Conservation (phyloP, 2,888 invertebrate genomes). For the Mythimna pallens region DNA sequence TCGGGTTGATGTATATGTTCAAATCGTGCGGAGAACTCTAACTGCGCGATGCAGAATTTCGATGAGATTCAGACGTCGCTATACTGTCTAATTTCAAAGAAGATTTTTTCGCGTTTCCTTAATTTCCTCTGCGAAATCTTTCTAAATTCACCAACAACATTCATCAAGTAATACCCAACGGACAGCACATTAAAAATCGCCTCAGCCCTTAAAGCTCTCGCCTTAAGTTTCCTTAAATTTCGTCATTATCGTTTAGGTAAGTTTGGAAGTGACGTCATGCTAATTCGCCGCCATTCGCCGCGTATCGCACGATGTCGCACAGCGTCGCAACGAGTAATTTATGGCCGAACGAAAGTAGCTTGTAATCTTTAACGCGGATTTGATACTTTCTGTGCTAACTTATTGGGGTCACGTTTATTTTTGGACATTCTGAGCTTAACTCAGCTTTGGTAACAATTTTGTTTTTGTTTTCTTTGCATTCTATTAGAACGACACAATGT, state of each 20-base stretch:
- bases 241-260: slow-evolving; percentile 57
- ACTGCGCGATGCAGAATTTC: too few relatives aligned
- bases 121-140: neutral
- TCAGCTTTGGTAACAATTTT: slow-evolving; percentile 14
- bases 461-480: slow-evolving; percentile 11
- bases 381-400: slow-evolving; percentile 56
- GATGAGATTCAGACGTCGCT: neutral
- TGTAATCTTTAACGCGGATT: slow-evolving; percentile 64
- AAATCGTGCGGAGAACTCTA: too few relatives aligned
- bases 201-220: slow-evolving; percentile 16
- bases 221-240: slow-evolving; percentile 45
- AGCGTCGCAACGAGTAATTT: slow-evolving; percentile 40
- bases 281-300: slow-evolving; percentile 52
- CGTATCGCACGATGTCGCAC: slow-evolving; percentile 37
- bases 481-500: too few relatives aligned
- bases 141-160: slow-evolving; percentile 14
- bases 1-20: too few relatives aligned
- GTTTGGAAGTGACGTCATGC: slow-evolving; percentile 55
- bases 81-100: neutral
- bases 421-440: slow-evolving; percentile 18
- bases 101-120: too few relatives aligned
- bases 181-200: slow-evolving; percentile 20
- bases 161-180: slow-evolving; percentile 6
- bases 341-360: slow-evolving; percentile 52
- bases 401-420: slow-evolving; percentile 54